Percentiles rank a stretch among this genome's conserved stretches.
Conservation (phyloP, 2,113 vertebrate genomes). For the Melanerpes aurifrons region DNA sequence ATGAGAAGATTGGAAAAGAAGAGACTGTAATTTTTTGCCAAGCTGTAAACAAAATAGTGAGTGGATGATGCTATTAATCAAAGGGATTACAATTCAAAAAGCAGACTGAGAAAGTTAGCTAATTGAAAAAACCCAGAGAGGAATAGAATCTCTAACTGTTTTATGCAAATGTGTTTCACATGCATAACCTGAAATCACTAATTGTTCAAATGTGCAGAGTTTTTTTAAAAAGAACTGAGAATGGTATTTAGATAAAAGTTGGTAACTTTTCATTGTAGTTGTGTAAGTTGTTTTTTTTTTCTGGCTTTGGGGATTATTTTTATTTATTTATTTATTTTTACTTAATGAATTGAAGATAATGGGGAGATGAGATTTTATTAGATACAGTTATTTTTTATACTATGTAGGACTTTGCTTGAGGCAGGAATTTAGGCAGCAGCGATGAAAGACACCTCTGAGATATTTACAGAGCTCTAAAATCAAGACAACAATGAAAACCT, state of each 20-base stretch:
- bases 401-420: neutral
- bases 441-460: neutral
- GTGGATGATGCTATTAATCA: neutral
- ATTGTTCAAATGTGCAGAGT: neutral
- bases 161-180: neutral
- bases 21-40: neutral
- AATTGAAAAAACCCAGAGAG: neutral
- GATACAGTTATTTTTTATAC: neutral
- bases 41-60: neutral
- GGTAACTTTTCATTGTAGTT: neutral
- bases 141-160: neutral
- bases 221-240: neutral
- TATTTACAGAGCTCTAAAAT: neutral
- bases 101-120: neutral
- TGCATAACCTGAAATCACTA: neutral
- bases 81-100: neutral
- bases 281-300: neutral
- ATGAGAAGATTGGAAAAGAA: neutral
- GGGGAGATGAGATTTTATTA: rapidly evolving
- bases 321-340: rapidly evolving
- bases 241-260: neutral
- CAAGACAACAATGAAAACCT: neutral
- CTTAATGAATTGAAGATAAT: neutral
- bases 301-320: rapidly evolving
- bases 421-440: neutral